A percentile compares a stretch with the other conserved stretches of the same genome.
Conservation (phyloP, 2,113 vertebrate species). For the Tiliqua scincoides region DNA sequence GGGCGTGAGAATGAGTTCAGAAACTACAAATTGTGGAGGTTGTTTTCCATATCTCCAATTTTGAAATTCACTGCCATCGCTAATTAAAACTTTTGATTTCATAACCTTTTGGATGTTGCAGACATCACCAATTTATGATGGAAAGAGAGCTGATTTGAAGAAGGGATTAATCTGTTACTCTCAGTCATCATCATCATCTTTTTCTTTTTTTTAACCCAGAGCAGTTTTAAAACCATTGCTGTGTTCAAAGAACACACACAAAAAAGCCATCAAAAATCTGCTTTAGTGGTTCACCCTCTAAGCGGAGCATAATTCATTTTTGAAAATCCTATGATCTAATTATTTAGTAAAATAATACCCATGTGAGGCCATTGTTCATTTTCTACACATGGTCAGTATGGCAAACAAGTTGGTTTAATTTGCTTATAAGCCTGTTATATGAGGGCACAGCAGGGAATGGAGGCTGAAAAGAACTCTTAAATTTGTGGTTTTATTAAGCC, state of each 20-base stretch:
- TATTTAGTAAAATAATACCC: constrained; percentile 49
- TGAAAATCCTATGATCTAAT: constrained; percentile 49
- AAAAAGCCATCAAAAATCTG: constrained; percentile 17
- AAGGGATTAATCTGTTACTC: constrained; percentile 17
- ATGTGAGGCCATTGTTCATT: constrained; percentile 44
- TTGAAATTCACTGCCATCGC: neutral
- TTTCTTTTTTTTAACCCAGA: constrained; percentile 26
- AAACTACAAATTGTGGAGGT: neutral
- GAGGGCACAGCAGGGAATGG: constrained; percentile 39
- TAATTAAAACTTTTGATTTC: neutral
- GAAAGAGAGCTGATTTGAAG: neutral
- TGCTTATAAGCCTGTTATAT: constrained; percentile 61
- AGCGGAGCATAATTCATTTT: constrained; percentile 46
- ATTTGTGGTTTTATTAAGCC: constrained; percentile 73
- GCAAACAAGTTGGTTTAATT: constrained; percentile 60
- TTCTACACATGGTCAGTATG: constrained; percentile 47
- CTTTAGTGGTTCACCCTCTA: constrained; percentile 35
- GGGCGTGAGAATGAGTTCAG: too few relatives aligned
- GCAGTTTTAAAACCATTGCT: neutral
- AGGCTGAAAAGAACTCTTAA: constrained; percentile 60
- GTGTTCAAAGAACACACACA: constrained; percentile 36
- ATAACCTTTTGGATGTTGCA: neutral
- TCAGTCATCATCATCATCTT: neutral
- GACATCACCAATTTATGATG: neutral
- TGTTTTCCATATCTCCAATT: neutral